Evolutionary conservation across 2,113 vertebrate species (phyloP).

Genomic region (Columba livia): DNA sequence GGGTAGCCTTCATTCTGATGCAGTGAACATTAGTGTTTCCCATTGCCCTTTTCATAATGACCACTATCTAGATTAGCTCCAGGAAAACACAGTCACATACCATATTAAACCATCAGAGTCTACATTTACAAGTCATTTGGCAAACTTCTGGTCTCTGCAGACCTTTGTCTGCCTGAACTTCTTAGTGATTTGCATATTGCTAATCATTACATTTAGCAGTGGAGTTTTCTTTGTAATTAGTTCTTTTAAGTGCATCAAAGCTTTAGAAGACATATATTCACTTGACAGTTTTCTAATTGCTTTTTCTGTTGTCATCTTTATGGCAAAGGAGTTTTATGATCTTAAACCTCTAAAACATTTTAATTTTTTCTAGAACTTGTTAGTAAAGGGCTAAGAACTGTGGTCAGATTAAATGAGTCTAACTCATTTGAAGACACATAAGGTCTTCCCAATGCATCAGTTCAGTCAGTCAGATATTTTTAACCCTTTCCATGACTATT

Average conservation of each 20-base stretch:
- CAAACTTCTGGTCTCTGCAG: neutral
- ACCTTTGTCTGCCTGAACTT: slow-evolving; percentile 5
- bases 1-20: neutral
- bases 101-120: neutral
- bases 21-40: neutral
- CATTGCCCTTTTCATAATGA: neutral
- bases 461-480: neutral
- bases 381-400: slow-evolving; percentile 18
- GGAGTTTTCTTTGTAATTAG: slow-evolving; percentile 52
- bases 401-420: neutral
- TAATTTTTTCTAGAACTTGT: neutral
- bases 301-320: slow-evolving; percentile 62
- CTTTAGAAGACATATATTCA: slow-evolving; percentile 41
- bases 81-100: neutral
- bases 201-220: slow-evolving; percentile 25
- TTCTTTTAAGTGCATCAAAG: slow-evolving; percentile 53
- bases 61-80: neutral
- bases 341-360: slow-evolving; percentile 50
- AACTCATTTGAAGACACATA: neutral
- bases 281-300: slow-evolving; percentile 66
- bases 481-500: neutral
- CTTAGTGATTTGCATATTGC: slow-evolving; percentile 24
- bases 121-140: slow-evolving; percentile 9
- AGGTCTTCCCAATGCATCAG: neutral
- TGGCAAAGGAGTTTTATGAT: slow-evolving; percentile 49